A percentile compares a stretch with the other conserved stretches of the same genome.
Evolutionary conservation across 2,888 invertebrate species (phyloP).

Genomic region (Idaea dimidiata): DNA sequence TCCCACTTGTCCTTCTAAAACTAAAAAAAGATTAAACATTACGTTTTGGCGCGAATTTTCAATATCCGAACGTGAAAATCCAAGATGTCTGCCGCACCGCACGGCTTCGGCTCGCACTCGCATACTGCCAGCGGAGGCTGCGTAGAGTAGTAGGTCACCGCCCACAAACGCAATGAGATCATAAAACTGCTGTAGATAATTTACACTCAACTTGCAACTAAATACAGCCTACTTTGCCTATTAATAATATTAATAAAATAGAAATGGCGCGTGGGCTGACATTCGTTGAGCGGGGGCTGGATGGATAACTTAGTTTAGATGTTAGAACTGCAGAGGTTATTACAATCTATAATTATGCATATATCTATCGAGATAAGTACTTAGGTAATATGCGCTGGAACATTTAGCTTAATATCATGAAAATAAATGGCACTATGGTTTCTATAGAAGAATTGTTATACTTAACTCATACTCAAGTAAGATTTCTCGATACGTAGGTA

Average conservation of each 20-base stretch:
- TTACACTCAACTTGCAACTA: slow-evolving; percentile 60
- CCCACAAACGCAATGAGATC: slow-evolving; percentile 72
- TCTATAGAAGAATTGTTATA: too few species aligned
- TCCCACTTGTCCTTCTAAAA: slow-evolving; percentile 5
- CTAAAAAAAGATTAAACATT: slow-evolving; percentile 16
- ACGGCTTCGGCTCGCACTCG: slow-evolving; percentile 48
- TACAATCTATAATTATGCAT: neutral
- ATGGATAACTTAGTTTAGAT: neutral
- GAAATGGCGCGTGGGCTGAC: slow-evolving; percentile 22
- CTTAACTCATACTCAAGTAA: too few species aligned
- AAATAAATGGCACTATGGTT: too few species aligned
- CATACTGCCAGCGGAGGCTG: slow-evolving; percentile 53
- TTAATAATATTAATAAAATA: slow-evolving; percentile 31
- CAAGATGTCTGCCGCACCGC: slow-evolving; percentile 5
- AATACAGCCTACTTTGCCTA: slow-evolving; percentile 44
- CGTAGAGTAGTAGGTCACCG: slow-evolving; percentile 62
- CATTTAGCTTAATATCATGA: too few species aligned
- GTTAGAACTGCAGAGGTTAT: neutral
- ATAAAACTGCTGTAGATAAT: slow-evolving; percentile 64
- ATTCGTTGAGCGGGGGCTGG: slow-evolving; percentile 5
- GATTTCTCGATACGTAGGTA: too few species aligned
- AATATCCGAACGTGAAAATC: slow-evolving; percentile 9
- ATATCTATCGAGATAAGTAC: too few species aligned
- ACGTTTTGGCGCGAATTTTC: slow-evolving; percentile 28
- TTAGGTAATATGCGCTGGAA: too few species aligned